These are phyloP conservation scores for Neosilurus hyrtlii DNA, from an alignment of 2,797 vertebrate genomes.

Conservation along the genomic window DNA sequence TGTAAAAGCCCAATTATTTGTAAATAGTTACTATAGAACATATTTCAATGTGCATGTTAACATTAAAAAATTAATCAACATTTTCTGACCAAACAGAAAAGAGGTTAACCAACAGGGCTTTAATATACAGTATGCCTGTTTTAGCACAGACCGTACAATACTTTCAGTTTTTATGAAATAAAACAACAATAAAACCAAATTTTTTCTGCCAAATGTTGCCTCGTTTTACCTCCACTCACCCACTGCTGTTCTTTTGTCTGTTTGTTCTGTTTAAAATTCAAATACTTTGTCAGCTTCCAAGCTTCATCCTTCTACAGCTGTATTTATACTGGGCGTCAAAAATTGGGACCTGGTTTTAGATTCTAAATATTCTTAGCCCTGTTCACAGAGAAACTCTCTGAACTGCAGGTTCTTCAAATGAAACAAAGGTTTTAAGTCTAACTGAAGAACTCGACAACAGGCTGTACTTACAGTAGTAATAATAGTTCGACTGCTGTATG, in stretches of 20 bases:
- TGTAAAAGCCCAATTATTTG: not conserved
- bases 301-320: not conserved
- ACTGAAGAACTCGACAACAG: not conserved
- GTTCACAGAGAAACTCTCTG: not conserved
- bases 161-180: not conserved
- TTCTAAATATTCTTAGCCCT: not conserved
- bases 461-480: not conserved
- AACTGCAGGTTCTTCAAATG: not conserved
- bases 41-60: not conserved
- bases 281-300: not conserved
- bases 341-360: not conserved
- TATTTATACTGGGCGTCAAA: not conserved
- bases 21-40: not conserved
- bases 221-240: not conserved
- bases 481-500: not conserved
- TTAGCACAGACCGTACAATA: not conserved
- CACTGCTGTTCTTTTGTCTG: not conserved
- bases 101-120: not conserved
- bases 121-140: not conserved
- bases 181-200: not conserved
- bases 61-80: not conserved
- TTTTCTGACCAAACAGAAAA: not conserved
- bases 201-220: not conserved
- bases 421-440: not conserved
- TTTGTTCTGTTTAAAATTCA: not conserved